Base-by-base conservation (phyloP, 2,113 vertebrate species). In the Isurus oxyrinchus region DNA sequence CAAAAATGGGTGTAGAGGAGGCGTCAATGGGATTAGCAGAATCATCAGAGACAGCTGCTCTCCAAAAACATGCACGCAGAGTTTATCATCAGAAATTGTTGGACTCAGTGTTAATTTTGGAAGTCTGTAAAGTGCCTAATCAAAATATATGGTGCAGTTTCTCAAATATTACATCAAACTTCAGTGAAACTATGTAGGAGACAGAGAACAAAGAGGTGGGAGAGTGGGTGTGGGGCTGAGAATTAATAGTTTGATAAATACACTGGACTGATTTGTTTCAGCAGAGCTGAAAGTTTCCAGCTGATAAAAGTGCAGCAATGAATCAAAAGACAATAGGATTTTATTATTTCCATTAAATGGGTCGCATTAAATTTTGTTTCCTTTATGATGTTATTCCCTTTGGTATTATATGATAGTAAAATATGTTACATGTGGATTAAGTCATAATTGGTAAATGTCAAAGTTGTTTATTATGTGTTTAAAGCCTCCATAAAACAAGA, bases 361-460 rank as follows among this genome's bases (percentile, higher is more conserved):
- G 53, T 35, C 27, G 2, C 27, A 91, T 91, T 91, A 59, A 91
- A 91, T 31, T 69, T 91, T 67, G 2, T 95, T 49, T 49, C 90
- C 11, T 69, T 69, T 95, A 95, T 49, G 59, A 63, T 94, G 57
- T 63, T 63, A 94, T 63, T 94, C 94, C n/a, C 63, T 19, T 3
- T 69, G 40, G 94, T 66, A 95, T 44, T 67, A 94, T 69, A 67
- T 53, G 0, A 95, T 49, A 69, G 94, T 66, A 95, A 95, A 69
- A 11, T 95, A 27, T 53, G 94, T 69, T 95, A 59, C 40, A 67
- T 23, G 19, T 49, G 40, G 94, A 95, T 67, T 69, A 49, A 95
- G 23, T 95, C 63, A 69, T 67, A 44, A 69, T 95, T 95, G 66
- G n/a, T n/a, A 95, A 95, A 95, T 44, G 94, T 67, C 94, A 95